These are phyloP conservation scores for Apistogramma diplotaenia DNA, from an alignment of 2,113 vertebrate genomes.

Conservation along the genomic window DNA sequence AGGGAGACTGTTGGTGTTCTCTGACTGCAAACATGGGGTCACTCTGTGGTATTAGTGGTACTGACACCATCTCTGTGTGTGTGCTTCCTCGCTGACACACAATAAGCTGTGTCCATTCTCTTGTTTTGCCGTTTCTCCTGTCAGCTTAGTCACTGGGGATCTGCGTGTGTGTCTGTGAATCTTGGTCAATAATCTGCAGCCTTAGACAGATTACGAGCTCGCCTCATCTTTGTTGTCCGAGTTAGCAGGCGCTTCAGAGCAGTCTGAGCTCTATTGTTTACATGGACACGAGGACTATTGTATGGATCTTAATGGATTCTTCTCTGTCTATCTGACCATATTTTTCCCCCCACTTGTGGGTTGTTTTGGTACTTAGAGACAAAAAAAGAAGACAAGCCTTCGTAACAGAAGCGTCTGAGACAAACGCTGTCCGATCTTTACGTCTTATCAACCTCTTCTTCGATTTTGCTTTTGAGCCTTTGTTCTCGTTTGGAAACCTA, in stretches of 20 bases:
- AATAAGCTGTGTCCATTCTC: conserved; percentile 15
- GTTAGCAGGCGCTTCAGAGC: conserved; percentile 32
- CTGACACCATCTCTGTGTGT: conserved; percentile 4
- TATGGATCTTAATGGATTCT: conserved; percentile 55
- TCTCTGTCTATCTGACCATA: not conserved
- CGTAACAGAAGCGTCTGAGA: not conserved
- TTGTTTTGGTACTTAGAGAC: not conserved
- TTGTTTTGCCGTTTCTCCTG: conserved; percentile 3
- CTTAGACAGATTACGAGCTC: conserved; percentile 73
- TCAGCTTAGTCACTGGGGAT: conserved; percentile 26
- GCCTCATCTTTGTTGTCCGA: conserved; percentile 50
- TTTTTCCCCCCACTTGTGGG: not conserved
- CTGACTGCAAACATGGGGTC: conserved; percentile 1
- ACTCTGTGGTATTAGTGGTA: conserved; percentile 42
- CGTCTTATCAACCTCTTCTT: not conserved
- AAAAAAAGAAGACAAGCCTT: not conserved
- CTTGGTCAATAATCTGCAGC: conserved; percentile 72
- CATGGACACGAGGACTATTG: conserved; percentile 38
- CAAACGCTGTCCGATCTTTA: not conserved
- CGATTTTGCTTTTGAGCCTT: not conserved
- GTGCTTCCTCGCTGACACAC: not conserved
- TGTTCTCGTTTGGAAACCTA: not conserved
- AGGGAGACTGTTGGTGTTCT: conserved; percentile 9
- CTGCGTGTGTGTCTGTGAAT: not conserved
- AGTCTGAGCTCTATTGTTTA: conserved; percentile 60